Conservation (phyloP, 2,888 invertebrate genomes). For the Didymodactylos carnosus region DNA sequence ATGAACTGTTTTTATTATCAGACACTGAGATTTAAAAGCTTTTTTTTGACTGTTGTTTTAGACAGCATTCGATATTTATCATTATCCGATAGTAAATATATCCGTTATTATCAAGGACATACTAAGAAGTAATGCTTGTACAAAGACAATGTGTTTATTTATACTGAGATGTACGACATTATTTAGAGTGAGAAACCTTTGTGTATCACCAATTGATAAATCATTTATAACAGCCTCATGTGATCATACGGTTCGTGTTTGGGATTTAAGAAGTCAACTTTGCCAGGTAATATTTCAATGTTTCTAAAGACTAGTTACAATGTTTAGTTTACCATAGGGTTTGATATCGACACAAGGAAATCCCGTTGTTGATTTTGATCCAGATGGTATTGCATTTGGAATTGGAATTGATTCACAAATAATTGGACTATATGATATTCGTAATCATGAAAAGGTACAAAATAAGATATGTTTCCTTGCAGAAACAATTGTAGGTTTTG, state of each 20-base stretch:
- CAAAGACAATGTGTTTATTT: not conserved
- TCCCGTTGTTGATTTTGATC: slow-evolving; percentile 96
- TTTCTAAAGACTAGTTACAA: too few species aligned
- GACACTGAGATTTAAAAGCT: slow-evolving; percentile 2
- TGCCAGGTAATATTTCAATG: slow-evolving; percentile 42
- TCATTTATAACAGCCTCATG: slow-evolving; percentile 83
- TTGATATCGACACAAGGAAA: slow-evolving; percentile 79
- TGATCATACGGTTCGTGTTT: slow-evolving; percentile 82
- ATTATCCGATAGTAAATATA: slow-evolving; percentile 94
- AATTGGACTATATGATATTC: slow-evolving; percentile 83
- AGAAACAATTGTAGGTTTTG: not conserved
- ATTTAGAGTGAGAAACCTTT: slow-evolving; percentile 64
- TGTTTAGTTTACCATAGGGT: slow-evolving; percentile 38
- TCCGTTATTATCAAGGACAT: slow-evolving; percentile 67
- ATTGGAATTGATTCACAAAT: slow-evolving; percentile 93
- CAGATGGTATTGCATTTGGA: slow-evolving; percentile 68
- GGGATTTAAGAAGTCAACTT: slow-evolving; percentile 90
- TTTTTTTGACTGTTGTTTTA: slow-evolving; percentile 25
- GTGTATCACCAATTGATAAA: slow-evolving; percentile 91
- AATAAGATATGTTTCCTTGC: slow-evolving; percentile 14
- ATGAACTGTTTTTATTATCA: slow-evolving; percentile 17
- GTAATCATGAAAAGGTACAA: slow-evolving; percentile 83
- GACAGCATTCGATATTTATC: slow-evolving; percentile 92
- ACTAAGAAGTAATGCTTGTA: slow-evolving; percentile 64
- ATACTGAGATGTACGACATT: not conserved